Base-by-base conservation (phyloP, 2,113 vertebrate genomes). In the Axis porcinus region DNA sequence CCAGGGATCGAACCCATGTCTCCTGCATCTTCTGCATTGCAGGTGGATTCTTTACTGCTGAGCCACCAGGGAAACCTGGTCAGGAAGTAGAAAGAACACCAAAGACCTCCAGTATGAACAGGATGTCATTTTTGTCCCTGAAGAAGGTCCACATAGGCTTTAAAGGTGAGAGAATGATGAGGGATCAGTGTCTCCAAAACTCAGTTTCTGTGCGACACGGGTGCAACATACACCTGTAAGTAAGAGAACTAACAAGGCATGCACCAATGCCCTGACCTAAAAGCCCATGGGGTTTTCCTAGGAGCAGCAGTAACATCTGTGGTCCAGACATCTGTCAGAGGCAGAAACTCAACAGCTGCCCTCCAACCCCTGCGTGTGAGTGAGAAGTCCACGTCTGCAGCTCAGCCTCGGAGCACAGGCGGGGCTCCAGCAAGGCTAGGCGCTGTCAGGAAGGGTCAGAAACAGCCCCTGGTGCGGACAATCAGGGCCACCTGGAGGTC, bases 321-420 rank as follows among this genome's bases (percentile, higher is more conserved):
- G 8, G 13, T 93, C 30, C 55, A 86, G 17, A 6, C 36, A 33
- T 10, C 11, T 52, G 52, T 57, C 55, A 45, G 50, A 67, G 40
- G 19, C 27, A 67, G 25, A 8, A 76, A 45, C 16, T 86, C 86
- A 70, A 62, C 60, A 23, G 15, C 36, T 74, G 16, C 25, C 12
- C 12, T 60, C n/a, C 12, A 30, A 9, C 15, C 11, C 47, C 21
- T 8, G n/a, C 14, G 14, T 58, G 28, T 21, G 58, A 84, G 50
- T 47, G 30, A 62, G 67, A 91, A 43, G 33, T 19, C 45, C 1
- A 3, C 2, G 0, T 36, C 54, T 57, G 25, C 12, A 85, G 33
- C 27, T 45, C 0, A 1, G 47, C 76, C 10, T 60, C 3, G 3
- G 19, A 1, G 30, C 43, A 16, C 23, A 33, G n/a, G 43, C 4